phyloP scores from a whole-genome alignment of 2,113 vertebrate genomes.

The Brevimyrus niger region DNA sequence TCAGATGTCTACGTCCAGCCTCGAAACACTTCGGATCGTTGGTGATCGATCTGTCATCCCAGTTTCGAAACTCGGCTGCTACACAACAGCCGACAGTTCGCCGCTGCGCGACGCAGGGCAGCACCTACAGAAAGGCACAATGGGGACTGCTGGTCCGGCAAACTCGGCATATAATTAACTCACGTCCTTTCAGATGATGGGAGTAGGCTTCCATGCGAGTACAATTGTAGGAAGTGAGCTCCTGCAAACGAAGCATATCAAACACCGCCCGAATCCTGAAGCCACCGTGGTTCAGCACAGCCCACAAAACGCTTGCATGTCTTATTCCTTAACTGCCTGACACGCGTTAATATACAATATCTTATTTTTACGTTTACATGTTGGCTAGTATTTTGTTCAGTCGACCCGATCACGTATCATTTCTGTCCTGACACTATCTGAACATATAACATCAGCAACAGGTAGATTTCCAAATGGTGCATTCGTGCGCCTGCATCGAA shows the following conservation, averaged over 20 bases:
- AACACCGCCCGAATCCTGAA: background rate
- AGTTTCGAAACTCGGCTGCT: background rate
- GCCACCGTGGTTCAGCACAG: background rate
- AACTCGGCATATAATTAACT: slow-evolving; percentile 2
- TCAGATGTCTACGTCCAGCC: slow-evolving; percentile 32
- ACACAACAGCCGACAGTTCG: background rate
- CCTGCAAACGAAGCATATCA: slow-evolving; percentile 9
- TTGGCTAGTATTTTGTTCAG: background rate
- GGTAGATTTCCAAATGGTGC: background rate
- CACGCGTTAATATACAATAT: background rate
- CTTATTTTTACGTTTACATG: background rate
- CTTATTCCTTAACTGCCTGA: background rate
- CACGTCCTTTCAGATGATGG: background rate
- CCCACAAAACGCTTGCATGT: background rate
- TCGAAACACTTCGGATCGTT: slow-evolving; percentile 29
- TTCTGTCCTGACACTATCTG: background rate
- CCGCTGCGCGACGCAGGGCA: background rate
- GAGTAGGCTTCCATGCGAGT: background rate
- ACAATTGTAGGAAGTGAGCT: slow-evolving; percentile 13
- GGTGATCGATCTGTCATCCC: slow-evolving; percentile 26
- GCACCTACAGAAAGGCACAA: background rate
- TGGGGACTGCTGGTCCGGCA: background rate
- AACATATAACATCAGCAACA: background rate
- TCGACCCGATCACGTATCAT: background rate
- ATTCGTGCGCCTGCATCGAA: background rate